Percentiles rank a stretch among this genome's conserved stretches.
Evolutionary conservation across 2,888 invertebrate species (phyloP).

Genomic region (Sthenelais limicola): DNA sequence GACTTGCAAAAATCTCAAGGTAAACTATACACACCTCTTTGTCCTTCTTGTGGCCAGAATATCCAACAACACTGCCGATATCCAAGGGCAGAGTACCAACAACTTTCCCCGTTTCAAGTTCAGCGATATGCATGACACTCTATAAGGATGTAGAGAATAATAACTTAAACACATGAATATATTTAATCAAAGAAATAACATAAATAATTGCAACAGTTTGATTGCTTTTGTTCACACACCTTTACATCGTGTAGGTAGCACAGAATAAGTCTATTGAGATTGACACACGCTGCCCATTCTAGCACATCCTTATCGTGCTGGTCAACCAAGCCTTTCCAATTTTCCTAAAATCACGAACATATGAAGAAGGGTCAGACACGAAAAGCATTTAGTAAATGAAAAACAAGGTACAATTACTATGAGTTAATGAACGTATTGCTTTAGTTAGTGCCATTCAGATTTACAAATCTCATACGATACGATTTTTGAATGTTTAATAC

Average conservation of each 20-base stretch:
- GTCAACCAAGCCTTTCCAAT: constrained; percentile 87
- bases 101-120: constrained; percentile 81
- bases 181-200: not conserved
- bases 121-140: constrained; percentile 88
- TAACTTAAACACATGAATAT: constrained; percentile 4
- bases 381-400: too few species aligned
- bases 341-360: constrained; percentile 74
- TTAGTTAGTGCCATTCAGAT: too few species aligned
- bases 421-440: too few species aligned
- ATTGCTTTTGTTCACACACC: constrained; percentile 76
- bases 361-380: not conserved
- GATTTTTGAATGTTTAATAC: too few species aligned
- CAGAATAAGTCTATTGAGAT: constrained; percentile 87
- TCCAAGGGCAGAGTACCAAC: constrained; percentile 84
- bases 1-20: too few species aligned
- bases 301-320: constrained; percentile 90
- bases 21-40: constrained; percentile 76
- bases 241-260: constrained; percentile 96
- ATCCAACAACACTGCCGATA: constrained; percentile 84
- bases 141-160: constrained; percentile 70
- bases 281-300: constrained; percentile 89
- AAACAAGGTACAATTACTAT: too few species aligned
- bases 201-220: not conserved
- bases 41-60: constrained; percentile 88
- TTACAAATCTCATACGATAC: too few species aligned